These are phyloP conservation scores for Crotalus horridus DNA, from an alignment of 2,113 vertebrate species.

Conservation along the genomic window DNA sequence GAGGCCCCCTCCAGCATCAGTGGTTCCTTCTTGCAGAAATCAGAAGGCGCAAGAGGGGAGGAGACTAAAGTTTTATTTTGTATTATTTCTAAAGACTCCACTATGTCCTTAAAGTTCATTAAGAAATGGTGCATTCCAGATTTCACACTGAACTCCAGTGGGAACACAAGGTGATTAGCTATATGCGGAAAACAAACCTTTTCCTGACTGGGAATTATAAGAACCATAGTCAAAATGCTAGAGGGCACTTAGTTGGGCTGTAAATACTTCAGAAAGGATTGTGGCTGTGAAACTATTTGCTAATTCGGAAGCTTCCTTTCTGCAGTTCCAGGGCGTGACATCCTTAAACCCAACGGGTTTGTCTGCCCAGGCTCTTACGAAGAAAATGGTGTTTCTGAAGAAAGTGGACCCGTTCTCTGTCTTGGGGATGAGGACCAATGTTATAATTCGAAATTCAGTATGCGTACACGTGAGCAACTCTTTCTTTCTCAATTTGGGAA, in stretches of 20 bases:
- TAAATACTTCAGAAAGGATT: not conserved
- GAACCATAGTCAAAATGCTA: not conserved
- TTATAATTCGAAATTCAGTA: no score
- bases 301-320: not conserved
- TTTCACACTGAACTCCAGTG: not conserved
- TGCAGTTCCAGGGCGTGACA: not conserved
- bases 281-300: not conserved
- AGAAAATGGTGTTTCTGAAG: no score
- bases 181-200: not conserved
- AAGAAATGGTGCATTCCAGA: not conserved
- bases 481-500: no score
- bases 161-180: not conserved
- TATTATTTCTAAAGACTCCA: not conserved
- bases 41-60: no score
- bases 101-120: not conserved
- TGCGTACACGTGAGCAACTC: no score
- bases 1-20: no score
- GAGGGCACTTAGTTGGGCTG: not conserved
- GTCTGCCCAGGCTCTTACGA: not conserved
- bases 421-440: no score
- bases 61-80: no score
- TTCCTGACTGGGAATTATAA: not conserved
- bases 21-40: no score
- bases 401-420: no score
- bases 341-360: not conserved